A percentile compares a stretch with the other conserved stretches of the same genome.
These are phyloP conservation scores for Sebastes minor DNA, from an alignment of 2,797 vertebrate genomes.

Conservation along the genomic window DNA sequence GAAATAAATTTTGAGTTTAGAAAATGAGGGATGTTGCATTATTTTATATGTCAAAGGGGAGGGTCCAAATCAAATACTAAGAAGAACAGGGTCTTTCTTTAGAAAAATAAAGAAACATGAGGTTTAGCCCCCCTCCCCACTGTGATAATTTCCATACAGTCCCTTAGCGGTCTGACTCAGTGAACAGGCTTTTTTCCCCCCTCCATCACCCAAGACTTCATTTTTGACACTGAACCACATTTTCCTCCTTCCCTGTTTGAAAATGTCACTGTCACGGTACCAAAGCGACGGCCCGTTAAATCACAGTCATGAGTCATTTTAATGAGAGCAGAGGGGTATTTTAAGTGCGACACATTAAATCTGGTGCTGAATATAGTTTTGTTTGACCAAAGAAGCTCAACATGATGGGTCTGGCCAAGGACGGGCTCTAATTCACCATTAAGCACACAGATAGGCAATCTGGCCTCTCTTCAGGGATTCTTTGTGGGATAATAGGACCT, in stretches of 20 bases:
- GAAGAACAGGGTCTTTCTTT: neutral
- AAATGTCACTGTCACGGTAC: slow-evolving; percentile 52
- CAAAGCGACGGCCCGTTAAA: slow-evolving; percentile 31
- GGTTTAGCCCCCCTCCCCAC: neutral
- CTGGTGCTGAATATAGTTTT: slow-evolving; percentile 17
- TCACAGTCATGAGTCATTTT: slow-evolving; percentile 47
- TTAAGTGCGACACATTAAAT: slow-evolving; percentile 45
- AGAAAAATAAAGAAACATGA: neutral
- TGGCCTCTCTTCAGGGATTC: neutral
- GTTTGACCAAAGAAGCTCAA: slow-evolving; percentile 4
- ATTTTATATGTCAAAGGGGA: neutral
- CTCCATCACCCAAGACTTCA: slow-evolving; percentile 4
- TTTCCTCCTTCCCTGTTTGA: slow-evolving; percentile 30
- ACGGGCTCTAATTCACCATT: slow-evolving; percentile 4
- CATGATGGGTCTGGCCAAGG: neutral
- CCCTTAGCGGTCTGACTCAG: neutral
- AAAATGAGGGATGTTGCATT: neutral
- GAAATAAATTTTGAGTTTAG: neutral
- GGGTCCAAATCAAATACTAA: neutral
- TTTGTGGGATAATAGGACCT: slow-evolving; percentile 5
- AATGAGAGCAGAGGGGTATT: slow-evolving; percentile 42
- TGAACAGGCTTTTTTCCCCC: neutral
- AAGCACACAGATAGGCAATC: neutral
- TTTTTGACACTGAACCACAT: slow-evolving; percentile 10
- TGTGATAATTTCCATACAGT: neutral